Evolutionary conservation across 1,140 invertebrate genomes (phyloP), one percentile per base, ranked within the genome.

Genomic region (Acromyrmex heyeri): DNA sequence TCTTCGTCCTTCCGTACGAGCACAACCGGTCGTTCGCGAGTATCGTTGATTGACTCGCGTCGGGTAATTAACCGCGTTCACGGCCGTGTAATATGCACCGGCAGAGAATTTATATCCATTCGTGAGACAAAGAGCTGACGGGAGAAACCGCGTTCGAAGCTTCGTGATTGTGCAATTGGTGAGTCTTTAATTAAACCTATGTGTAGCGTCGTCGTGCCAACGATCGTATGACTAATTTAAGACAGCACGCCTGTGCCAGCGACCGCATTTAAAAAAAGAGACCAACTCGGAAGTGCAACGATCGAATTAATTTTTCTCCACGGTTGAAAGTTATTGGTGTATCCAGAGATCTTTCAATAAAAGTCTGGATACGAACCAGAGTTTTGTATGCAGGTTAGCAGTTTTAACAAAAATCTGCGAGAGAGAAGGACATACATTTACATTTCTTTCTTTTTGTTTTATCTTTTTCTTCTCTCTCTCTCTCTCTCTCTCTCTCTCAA

Each of bases 111-210:
- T 24, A 57, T 70, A 24, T 38, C 34, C 65, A 57, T 44, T 44
- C 34, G 48, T 5, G 62, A 69, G 50, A 72, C 50, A 57, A 57
- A 73, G 70, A 57, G 70, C 14, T 6, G 27, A 34, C 27, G 50
- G 30, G 10, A 21, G 53, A 73, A 18, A 34, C 30, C 77, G 8
- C 76, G 44, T 76, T 75, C 53, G 53, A 75, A 18, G 27, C 57
- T 44, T n/a, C 27, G n/a, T 38, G 78, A 81, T 81, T 81, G 78
- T 72, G 78, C 65, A 81, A 81, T 57, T 48, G 78, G 30, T 50
- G 65, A 44, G 65, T 70, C 65, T 81, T 70, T 81, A 81, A 81
- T 81, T 81, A 72, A 57, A 72, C 65, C 50, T 81, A 81, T 72
- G 55, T 70, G 44, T 81, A 81, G 34, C 65, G 48, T 14, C 30